phyloP scores from a whole-genome alignment of 2,888 invertebrate genomes.

The Hypolimnas misippus region DNA sequence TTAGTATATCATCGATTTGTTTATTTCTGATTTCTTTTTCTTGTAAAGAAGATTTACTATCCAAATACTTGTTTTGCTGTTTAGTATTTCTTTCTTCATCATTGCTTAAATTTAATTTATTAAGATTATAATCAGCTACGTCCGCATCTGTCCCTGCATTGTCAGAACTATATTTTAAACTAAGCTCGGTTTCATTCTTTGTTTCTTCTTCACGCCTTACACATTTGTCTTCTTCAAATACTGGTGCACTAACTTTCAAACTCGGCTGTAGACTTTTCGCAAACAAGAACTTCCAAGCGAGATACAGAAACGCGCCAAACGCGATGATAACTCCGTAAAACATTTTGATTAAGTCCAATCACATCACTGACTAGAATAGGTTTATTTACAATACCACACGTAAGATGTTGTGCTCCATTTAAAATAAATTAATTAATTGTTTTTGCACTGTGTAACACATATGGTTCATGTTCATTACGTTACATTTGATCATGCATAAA shows the following conservation, averaged over 20 bases:
- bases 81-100: slow-evolving; percentile 42
- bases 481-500: slow-evolving; percentile 49
- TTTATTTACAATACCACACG: slow-evolving; percentile 47
- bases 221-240: slow-evolving; percentile 26
- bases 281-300: slow-evolving; percentile 69
- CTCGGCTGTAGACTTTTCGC: slow-evolving; percentile 40
- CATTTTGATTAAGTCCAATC: slow-evolving; percentile 67
- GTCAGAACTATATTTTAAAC: not conserved
- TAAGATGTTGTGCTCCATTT: slow-evolving; percentile 61
- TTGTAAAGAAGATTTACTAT: slow-evolving; percentile 8
- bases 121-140: not conserved
- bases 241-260: slow-evolving; percentile 13
- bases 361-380: slow-evolving; percentile 67
- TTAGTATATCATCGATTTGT: not conserved
- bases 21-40: not conserved
- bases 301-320: slow-evolving; percentile 62
- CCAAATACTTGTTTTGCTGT: slow-evolving; percentile 41
- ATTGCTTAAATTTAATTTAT: not conserved
- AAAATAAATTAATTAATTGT: slow-evolving; percentile 54
- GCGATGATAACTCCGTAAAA: slow-evolving; percentile 71
- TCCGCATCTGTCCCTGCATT: not conserved
- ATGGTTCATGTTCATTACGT: slow-evolving; percentile 49
- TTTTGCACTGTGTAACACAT: slow-evolving; percentile 49
- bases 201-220: slow-evolving; percentile 11
- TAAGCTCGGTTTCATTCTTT: slow-evolving; percentile 10